Base-by-base conservation (phyloP, 2,797 vertebrate species). In the Aulostomus chinensis region DNA sequence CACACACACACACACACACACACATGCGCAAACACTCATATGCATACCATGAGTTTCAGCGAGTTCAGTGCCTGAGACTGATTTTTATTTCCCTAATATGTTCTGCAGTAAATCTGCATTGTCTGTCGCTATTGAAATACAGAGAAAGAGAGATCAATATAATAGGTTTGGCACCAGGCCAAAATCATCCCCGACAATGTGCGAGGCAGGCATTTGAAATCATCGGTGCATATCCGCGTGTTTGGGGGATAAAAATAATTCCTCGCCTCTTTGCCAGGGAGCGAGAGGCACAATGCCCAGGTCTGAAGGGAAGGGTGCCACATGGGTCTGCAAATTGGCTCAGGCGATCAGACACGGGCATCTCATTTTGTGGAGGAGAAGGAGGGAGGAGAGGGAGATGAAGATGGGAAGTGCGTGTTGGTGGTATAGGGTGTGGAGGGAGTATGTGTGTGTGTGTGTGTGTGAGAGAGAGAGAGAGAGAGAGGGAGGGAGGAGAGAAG, bases 91-190 rank as follows among this genome's bases (percentile, higher is more conserved):
- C 78, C 86, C 85, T 91, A 90, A 91, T 91, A 90, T 90, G 87
- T 87, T 89, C 81, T 84, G 86, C 84, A 72, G 71, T 81, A 91
- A 90, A 91, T 90, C 88, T 81, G 80, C 87, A 87, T 92, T 91
- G 87, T 91, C 86, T 84, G 84, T 56, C 73, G 80, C 89, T 81
- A 90, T 90, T 91, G 87, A 91, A 91, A 87, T 84, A 84, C 83
- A 78, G 85, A 91, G 87, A 90, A 90, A 91, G 85, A 91, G 89
- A 91, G 90, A 92, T 92, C 90, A 91, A 91, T 92, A 91, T 92
- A 91, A 91, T 91, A 87, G 88, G 83, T 88, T 90, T 92, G 90
- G 90, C 84, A 73, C 76, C 60, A 68, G 83, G 89, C 90, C 90
- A 89, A 84, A 91, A 87, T 85, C 85, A 85, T 88, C 85, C 86